These are phyloP conservation scores for Hippocampus kuda DNA, from an alignment of 2,797 vertebrate genomes.

Conservation along the genomic window DNA sequence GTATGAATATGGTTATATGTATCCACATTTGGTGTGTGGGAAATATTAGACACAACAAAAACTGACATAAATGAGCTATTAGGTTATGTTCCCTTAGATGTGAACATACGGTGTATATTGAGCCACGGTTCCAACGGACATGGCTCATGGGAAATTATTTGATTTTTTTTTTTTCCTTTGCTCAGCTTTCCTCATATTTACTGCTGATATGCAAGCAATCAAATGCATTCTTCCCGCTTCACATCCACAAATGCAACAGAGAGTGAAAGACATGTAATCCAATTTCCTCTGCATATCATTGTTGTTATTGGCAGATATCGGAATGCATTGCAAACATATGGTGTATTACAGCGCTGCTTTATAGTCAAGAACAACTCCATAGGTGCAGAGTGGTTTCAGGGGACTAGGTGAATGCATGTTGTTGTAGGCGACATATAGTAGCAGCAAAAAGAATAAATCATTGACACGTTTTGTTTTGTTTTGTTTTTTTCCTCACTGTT, in stretches of 20 bases:
- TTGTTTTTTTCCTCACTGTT: constrained; percentile 7
- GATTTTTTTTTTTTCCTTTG: constrained; percentile 37
- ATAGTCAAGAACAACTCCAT: constrained; percentile 26
- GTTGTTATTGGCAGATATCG: constrained; percentile 57
- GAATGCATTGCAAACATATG: constrained; percentile 49
- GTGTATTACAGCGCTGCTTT: constrained; percentile 45
- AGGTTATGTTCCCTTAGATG: constrained; percentile 46
- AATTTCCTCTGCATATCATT: constrained; percentile 60
- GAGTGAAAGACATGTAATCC: constrained; percentile 55
- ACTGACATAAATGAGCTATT: constrained; percentile 60
- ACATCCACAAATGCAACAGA: constrained; percentile 29
- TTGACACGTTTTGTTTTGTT: constrained; percentile 19
- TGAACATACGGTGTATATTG: constrained; percentile 34
- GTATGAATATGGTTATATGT: constrained; percentile 20
- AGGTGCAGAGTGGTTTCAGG: not conserved
- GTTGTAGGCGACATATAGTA: constrained; percentile 5
- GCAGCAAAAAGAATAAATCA: constrained; percentile 20
- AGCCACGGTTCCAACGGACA: constrained; percentile 37
- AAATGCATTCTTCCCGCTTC: constrained; percentile 30
- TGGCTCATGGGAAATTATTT: constrained; percentile 61
- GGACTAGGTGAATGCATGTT: not conserved
- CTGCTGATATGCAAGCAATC: constrained; percentile 58
- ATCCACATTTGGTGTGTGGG: constrained; percentile 13
- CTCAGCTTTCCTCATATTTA: constrained; percentile 60
- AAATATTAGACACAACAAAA: constrained; percentile 39